Base-by-base conservation (phyloP, 2,888 invertebrate species). In the Diaperis boleti region DNA sequence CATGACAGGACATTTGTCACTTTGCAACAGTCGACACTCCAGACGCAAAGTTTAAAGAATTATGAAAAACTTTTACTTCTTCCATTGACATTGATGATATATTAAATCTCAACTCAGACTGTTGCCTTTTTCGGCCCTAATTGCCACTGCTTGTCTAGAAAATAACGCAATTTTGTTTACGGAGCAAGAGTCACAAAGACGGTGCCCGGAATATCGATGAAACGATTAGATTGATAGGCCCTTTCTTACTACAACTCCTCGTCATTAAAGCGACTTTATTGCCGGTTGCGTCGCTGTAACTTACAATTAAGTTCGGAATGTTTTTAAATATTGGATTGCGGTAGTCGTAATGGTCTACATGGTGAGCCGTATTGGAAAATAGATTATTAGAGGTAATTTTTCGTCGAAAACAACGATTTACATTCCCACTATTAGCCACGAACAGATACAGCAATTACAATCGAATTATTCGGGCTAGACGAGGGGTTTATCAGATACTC, bases 1-100 rank as follows among this genome's bases (percentile, higher is more conserved):
- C 57, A 65, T 68, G 68, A 69, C 68, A 69, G 67, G 61, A 59
- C 68, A 69, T 70, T 70, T 68, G 68, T 69, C 69, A 57, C 14
- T 8, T 5, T 29, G n/a, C 39, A 20, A 35, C 14, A 35, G 57
- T 33, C 45, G 45, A 57, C 57, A 57, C 57, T 57, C 45, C 22
- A 22, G 7, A 39, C 14, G 33, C 33, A 49, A 49, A 49, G 33
- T 52, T 52, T 26, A 57, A 57, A 57, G 45, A 45, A 57, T 45
- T 57, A 57, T 47, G 26, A 33, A 57, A 57, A 56, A 17, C 11
- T 39, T 39, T 39, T 50, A 35, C 35, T 35, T 26, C 8, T 45
- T 45, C 29, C 22, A 44, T 20, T 14, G 18, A 37, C 17, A 13
- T 15, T 55, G 18, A 55, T 55, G n/a, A 55, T 55, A 42, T 55